These are phyloP conservation scores for Pica pica DNA, from an alignment of 2,113 vertebrate genomes.

Conservation along the genomic window DNA sequence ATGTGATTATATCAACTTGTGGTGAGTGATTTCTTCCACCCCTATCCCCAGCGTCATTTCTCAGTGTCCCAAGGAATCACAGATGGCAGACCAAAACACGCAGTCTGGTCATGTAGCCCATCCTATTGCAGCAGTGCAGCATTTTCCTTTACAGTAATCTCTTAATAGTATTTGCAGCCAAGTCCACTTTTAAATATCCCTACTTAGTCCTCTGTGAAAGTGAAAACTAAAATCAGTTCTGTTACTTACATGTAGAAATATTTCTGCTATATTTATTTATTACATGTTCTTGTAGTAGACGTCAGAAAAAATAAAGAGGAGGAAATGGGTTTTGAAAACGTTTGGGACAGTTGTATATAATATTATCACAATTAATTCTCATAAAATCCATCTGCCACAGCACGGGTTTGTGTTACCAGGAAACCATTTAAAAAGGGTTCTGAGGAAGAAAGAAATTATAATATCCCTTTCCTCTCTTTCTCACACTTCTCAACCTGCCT, in stretches of 20 bases:
- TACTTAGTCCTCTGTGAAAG: background rate
- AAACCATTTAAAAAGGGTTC: conserved; percentile 34
- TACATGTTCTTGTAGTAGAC: background rate
- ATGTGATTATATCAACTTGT: conserved; percentile 29
- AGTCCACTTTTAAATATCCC: background rate
- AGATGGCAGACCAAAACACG: background rate
- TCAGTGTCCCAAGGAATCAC: conserved; percentile 32
- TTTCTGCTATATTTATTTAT: conserved; percentile 25
- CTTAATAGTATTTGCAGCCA: background rate
- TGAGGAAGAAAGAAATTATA: conserved; percentile 31
- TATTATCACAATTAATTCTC: conserved; percentile 52
- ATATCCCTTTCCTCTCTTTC: conserved; percentile 19
- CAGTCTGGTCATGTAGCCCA: background rate
- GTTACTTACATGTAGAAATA: background rate
- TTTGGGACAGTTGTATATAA: conserved; percentile 38
- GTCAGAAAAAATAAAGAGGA: conserved; percentile 28
- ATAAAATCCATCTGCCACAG: conserved; percentile 51
- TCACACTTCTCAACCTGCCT: conserved; percentile 25
- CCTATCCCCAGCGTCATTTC: background rate
- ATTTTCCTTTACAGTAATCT: background rate
- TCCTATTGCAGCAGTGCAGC: background rate
- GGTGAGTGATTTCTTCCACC: conserved; percentile 49
- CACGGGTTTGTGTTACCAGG: conserved; percentile 47
- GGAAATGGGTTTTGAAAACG: conserved; percentile 11
- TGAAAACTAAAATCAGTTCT: background rate